Conservation (phyloP, 37 sponge, comb jelly and placozoan genomes). For the Ianthella basta region DNA sequence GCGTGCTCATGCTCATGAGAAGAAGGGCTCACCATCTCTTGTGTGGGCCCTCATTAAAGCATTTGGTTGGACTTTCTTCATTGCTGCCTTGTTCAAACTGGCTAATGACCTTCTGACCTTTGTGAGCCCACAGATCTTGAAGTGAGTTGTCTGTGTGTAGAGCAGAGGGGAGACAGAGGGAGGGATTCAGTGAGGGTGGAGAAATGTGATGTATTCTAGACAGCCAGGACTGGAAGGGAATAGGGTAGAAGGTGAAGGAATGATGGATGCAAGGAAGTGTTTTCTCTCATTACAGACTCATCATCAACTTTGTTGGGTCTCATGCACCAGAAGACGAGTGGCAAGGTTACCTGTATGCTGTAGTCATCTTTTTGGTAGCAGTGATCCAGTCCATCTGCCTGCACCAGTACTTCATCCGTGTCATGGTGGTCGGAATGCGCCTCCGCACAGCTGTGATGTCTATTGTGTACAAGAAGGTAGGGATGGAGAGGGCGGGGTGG, state of each 20-base stretch:
- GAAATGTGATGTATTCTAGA: too few relatives aligned
- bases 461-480: conserved; percentile 83
- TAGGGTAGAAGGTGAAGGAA: too few relatives aligned
- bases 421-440: conserved; percentile 73
- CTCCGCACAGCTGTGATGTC: conserved; percentile 69
- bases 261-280: too few relatives aligned
- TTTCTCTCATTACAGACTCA: conserved; percentile 29
- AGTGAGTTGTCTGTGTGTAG: conserved; percentile 10
- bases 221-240: too few relatives aligned
- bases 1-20: neutral
- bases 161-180: too few relatives aligned
- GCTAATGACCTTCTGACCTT: conserved; percentile 47
- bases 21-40: conserved; percentile 30
- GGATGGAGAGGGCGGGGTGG: neutral
- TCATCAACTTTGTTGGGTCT: conserved; percentile 68
- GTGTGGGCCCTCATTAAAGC: conserved; percentile 42
- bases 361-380: conserved; percentile 69
- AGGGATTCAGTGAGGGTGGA: too few relatives aligned
- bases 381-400: conserved; percentile 76
- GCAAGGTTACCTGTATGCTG: conserved; percentile 84
- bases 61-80: conserved; percentile 38
- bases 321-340: conserved; percentile 56
- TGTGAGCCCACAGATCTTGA: conserved; percentile 63
- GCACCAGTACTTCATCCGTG: conserved; percentile 86
- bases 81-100: conserved; percentile 43